Base-by-base conservation (phyloP, 2,113 vertebrate species). In the Podarcis cretensis region DNA sequence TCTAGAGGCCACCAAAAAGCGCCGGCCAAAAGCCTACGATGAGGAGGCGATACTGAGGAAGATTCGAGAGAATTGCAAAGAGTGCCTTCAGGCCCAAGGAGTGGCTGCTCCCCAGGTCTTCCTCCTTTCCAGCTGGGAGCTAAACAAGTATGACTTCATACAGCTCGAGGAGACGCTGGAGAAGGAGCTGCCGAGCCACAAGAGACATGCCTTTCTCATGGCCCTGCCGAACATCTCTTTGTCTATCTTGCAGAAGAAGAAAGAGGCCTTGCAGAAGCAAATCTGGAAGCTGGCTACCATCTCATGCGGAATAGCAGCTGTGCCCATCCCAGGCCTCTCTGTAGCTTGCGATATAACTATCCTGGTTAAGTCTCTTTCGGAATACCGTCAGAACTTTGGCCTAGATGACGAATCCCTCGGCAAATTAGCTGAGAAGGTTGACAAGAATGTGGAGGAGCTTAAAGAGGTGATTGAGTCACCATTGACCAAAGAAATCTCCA, bases 391-490 rank as follows among this genome's bases (percentile, higher is more conserved):
- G 78, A 92, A 90, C 83, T 96, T 97, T 0, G 94, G 96, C 54
- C 91, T 97, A 81, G 96, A 97, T 7, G 93, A 95, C 0, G 91
- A 96, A 68, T 96, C 95, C 0, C 93, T 97, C 74, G 9, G 84
- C 63, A 96, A 87, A 85, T 91, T 97, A 76, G 95, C 96, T 0
- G 87, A 95, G 88, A 93, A 93, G 68, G 93, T 96, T 68, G 95
- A 94, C 86, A 96, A 95, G 59, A 91, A 95, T 65, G 91, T 97
- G 0, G 94, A 96, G 0, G 96, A 97, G 74, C 92, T 97, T 90
- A 96, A 94, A 85, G 90, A 90, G 0, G 93, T 86, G 18, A 92
- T 97, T 32, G 94, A 91, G 32, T 97, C 95, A 1, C 95, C 95
- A 0, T 81, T 96, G 37, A 90, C 92, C 82, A 84, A 54, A 13